Conservation (phyloP, 2,888 invertebrate genomes). For the Bruchidius siliquastri region DNA sequence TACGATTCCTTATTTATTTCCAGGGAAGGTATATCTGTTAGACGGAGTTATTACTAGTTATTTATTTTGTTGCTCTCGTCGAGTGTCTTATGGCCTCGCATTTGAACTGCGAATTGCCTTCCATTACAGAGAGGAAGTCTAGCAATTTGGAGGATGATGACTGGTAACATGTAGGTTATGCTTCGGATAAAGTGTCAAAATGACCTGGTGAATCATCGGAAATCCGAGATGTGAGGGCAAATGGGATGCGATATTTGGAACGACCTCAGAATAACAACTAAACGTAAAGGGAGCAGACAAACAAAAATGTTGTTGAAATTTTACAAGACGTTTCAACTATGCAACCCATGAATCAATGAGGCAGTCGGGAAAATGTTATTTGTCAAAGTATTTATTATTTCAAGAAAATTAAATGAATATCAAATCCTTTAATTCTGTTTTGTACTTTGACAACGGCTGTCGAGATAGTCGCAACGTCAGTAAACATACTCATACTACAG, state of each 20-base stretch:
- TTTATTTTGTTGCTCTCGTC: slow-evolving; percentile 9
- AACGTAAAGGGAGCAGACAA: too few relatives aligned
- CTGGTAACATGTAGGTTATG: neutral
- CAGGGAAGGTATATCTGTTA: slow-evolving; percentile 38
- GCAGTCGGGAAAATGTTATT: too few relatives aligned
- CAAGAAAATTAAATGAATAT: too few relatives aligned
- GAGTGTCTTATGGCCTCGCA: neutral
- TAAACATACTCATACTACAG: too few relatives aligned
- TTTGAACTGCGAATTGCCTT: neutral
- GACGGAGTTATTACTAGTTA: slow-evolving; percentile 13
- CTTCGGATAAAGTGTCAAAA: neutral
- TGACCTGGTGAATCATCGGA: neutral
- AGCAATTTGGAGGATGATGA: neutral
- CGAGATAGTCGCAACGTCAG: too few relatives aligned
- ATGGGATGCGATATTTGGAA: neutral
- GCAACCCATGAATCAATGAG: too few relatives aligned
- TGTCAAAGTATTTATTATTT: too few relatives aligned
- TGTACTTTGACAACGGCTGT: too few relatives aligned
- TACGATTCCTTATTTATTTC: slow-evolving; percentile 36
- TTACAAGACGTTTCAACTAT: too few relatives aligned
- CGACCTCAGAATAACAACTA: too few relatives aligned
- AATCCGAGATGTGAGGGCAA: neutral
- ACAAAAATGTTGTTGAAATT: too few relatives aligned
- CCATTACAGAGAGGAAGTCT: neutral
- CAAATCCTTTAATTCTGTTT: too few relatives aligned